Evolutionary conservation across 2,113 vertebrate species (phyloP), one percentile per base, ranked within the genome.

Genomic region (Hippopotamus amphibius): DNA sequence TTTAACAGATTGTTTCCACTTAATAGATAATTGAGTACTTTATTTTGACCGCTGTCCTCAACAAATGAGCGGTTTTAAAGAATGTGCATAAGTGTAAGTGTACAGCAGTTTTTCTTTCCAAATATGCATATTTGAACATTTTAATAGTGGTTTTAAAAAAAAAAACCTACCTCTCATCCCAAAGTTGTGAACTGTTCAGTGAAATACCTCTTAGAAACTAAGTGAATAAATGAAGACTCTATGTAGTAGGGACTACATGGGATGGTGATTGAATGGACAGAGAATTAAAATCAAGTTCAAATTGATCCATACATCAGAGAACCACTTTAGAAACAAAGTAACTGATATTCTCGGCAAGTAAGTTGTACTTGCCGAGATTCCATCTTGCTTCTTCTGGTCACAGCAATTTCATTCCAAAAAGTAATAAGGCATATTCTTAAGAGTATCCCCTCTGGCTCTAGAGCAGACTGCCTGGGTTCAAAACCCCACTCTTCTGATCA

Each of bases 1-100:
- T 28, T 92, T 87, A 97, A 95, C 83, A 71, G 87, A 95, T 96
- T 87, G 43, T 71, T 97, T 96, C 94, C 68, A 95, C 81, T 96
- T 96, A 93, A 46, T 66, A 79, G 84, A 97, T 30, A 89, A 66
- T 53, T 80, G 72, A 97, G 16, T 91, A 43, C 74, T 96, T 80
- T 66, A 80, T 72, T 97, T 95, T 96, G 66, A 92, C 26, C 88
- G 61, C 17, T 53, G 26, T 72, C 90, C 57, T 95, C 82, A 96
- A 93, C 93, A 97, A 88, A 95, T 96, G 59, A 97, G 93, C 95
- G 28, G 30, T 93, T 84, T 96, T 65, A 88, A 94, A 85, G 63
- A 96, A 89, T 89, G n/a, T 69, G 68, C 59, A 93, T 79, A 92
- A 97, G 85, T 90, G 7, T 95, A 92, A 96, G 69, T 95, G 46